Base-by-base conservation (phyloP, 2,888 invertebrate genomes). In the Acrobasis consociella region DNA sequence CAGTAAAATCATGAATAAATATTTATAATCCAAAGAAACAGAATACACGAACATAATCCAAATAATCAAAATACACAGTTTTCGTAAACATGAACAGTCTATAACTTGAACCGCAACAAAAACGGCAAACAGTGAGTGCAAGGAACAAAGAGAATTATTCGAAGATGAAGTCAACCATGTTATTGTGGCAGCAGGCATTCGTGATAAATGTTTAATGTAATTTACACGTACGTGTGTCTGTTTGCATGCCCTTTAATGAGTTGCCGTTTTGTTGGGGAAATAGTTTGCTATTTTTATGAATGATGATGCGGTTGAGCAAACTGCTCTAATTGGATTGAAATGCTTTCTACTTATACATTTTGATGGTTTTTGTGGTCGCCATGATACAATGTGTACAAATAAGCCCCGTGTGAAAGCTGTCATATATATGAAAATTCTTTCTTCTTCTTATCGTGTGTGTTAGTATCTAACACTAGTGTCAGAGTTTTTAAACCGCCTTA, bases 151-250 rank as follows among this genome's bases (percentile, higher is more conserved):
- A 83, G 85, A 91, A 91, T 91, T 89, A 91, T 91, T 89, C 82
- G 84, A 89, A 87, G 87, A 91, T 91, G 91, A 91, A 91, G 90
- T 91, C 90, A 91, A 89, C 89, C 90, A 80, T 87, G 83, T 90
- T 89, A 91, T 91, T 89, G 91, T 87, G 84, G 86, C 83, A 81
- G 78, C 78, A 77, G 85, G 83, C 83, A 71, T 72, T 67, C 69
- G 81, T 88, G 91, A 91, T 91, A 83, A 86, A 91, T 89, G 90
- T 73, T 75, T 74, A 78, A 78, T 80, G 88, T 91, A 89, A 90
- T 91, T 91, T 90, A 90, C 89, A 87, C 85, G 78, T 79, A 75
- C 76, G 81, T 85, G 84, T 85, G 76, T 79, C 76, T 79, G 76
- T 81, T 75, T 74, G 72, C 73, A 80, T 76, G 74, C 72, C 69